These are phyloP conservation scores for Cyanocitta stelleri DNA, from an alignment of 2,113 vertebrate genomes.

Conservation along the genomic window DNA sequence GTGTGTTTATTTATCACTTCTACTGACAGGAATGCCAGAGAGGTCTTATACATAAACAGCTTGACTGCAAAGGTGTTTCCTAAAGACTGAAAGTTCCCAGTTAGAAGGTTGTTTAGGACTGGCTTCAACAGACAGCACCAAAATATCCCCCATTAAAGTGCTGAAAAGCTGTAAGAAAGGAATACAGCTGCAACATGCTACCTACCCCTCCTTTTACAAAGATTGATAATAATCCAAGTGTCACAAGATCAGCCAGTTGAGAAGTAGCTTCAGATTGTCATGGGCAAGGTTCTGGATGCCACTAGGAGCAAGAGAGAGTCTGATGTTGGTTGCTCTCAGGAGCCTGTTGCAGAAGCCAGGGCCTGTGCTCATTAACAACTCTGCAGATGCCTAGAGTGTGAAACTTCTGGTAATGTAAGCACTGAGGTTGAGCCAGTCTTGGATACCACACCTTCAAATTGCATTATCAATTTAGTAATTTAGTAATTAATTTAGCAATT, in stretches of 20 bases:
- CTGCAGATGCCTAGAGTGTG: background rate
- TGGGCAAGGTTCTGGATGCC: background rate
- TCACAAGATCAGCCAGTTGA: background rate
- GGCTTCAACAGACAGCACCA: background rate
- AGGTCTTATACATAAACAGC: background rate
- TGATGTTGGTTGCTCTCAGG: background rate
- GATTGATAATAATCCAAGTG: background rate
- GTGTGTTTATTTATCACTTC: background rate
- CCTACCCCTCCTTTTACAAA: background rate
- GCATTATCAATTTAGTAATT: background rate
- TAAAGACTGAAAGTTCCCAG: background rate
- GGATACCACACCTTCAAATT: background rate
- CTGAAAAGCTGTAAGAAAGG: background rate
- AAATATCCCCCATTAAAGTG: background rate
- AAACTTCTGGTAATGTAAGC: background rate
- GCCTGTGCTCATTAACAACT: background rate
- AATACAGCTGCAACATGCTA: background rate
- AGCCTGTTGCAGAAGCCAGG: background rate
- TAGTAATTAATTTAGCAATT: background rate
- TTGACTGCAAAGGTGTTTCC: background rate
- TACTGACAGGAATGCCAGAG: background rate
- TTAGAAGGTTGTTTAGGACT: background rate
- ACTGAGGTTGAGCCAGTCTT: rapidly evolving
- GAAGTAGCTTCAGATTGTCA: background rate
- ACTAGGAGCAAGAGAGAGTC: background rate